phyloP scores from a whole-genome alignment of 2,888 invertebrate genomes.

The Pachydiplax longipennis region DNA sequence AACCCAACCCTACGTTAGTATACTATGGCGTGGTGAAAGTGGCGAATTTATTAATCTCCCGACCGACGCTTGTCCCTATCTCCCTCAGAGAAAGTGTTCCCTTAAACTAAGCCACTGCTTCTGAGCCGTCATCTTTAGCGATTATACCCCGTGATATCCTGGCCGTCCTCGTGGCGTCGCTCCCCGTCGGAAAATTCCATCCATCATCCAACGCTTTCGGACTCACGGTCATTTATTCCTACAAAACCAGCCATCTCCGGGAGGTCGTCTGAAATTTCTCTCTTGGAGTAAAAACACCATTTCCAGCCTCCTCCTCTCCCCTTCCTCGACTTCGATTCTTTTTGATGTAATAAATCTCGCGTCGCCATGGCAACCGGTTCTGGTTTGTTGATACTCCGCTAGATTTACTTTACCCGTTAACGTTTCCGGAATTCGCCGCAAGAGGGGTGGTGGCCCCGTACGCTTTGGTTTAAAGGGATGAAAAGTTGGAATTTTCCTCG shows the following conservation, averaged over 20 bases:
- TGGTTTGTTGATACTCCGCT: neutral
- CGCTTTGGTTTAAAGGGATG: neutral
- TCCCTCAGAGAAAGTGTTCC: neutral
- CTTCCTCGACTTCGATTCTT: neutral
- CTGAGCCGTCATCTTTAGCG: neutral
- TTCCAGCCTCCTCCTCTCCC: neutral
- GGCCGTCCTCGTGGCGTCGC: neutral
- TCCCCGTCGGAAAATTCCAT: neutral
- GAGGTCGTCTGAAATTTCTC: neutral
- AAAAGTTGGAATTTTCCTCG: too few relatives aligned
- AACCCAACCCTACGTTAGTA: too few relatives aligned
- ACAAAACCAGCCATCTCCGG: neutral
- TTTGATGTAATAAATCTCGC: neutral
- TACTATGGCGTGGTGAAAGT: too few relatives aligned
- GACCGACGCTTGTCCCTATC: neutral
- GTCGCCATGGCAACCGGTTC: neutral
- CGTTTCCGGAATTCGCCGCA: neutral
- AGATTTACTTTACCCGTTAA: neutral
- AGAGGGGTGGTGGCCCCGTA: neutral
- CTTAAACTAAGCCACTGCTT: neutral
- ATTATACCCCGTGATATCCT: neutral
- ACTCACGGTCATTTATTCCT: neutral
- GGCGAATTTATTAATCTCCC: too few relatives aligned
- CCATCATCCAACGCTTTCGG: neutral
- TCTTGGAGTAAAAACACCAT: neutral